Evolutionary conservation across 1,140 invertebrate species (phyloP).

Genomic region (Drosophila sulfurigaster): DNA sequence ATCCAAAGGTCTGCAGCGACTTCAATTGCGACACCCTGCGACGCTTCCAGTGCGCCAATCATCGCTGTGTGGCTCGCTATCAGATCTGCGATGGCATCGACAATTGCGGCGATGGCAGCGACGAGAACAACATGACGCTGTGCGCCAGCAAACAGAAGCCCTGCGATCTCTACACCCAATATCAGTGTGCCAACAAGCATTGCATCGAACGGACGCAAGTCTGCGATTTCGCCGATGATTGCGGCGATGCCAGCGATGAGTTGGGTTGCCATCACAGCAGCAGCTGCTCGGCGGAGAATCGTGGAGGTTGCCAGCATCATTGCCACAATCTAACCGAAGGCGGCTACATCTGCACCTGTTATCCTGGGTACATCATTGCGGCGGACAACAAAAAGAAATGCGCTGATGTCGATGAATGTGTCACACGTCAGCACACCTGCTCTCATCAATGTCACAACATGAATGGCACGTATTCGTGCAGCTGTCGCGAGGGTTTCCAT

Average conservation of each 20-base stretch:
- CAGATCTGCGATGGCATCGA: conserved; percentile 90
- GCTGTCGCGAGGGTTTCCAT: conserved; percentile 93
- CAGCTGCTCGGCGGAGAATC: conserved; percentile 88
- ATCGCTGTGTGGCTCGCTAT: conserved; percentile 94
- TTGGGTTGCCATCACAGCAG: conserved; percentile 93
- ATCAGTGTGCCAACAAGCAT: conserved; percentile 95
- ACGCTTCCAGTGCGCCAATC: conserved; percentile 95
- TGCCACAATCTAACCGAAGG: conserved; percentile 93
- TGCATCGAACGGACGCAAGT: conserved; percentile 93
- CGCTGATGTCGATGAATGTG: conserved; percentile 96
- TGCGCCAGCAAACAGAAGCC: conserved; percentile 90
- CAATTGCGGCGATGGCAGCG: conserved; percentile 96
- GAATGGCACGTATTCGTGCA: conserved; percentile 96
- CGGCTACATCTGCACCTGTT: conserved; percentile 95
- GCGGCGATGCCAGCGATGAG: conserved; percentile 94
- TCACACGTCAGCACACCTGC: conserved; percentile 93
- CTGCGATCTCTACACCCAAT: conserved; percentile 91
- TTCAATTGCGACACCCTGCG: conserved; percentile 92
- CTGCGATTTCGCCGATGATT: conserved; percentile 89
- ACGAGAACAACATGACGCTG: conserved; percentile 96
- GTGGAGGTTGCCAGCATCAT: conserved; percentile 96
- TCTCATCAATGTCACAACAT: conserved; percentile 96
- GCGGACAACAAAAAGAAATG: conserved; percentile 91
- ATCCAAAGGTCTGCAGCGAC: conserved; percentile 91
- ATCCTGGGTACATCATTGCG: conserved; percentile 93